phyloP scores from a whole-genome alignment of 1,140 invertebrate species.

The Macrobrachium rosenbergii region DNA sequence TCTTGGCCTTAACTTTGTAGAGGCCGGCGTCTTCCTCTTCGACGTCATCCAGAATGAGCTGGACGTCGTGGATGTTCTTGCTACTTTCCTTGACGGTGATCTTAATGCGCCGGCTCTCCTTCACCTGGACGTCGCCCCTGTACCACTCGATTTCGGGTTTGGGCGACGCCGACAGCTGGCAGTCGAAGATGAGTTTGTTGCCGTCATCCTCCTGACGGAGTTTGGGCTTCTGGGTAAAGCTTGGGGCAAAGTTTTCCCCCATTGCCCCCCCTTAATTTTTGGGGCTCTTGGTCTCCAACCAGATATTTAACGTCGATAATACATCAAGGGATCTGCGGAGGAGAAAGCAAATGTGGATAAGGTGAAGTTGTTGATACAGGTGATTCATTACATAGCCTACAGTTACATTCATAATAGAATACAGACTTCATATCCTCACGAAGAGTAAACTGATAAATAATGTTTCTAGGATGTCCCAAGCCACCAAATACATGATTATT shows the following conservation, averaged over 20 bases:
- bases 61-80: slow-evolving; percentile 86
- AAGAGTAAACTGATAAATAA: too few relatives aligned
- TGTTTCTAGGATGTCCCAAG: too few relatives aligned
- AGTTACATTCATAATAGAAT: too few relatives aligned
- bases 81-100: slow-evolving; percentile 87
- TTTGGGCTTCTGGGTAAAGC: slow-evolving; percentile 96
- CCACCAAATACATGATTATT: too few relatives aligned
- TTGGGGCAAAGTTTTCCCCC: slow-evolving; percentile 92
- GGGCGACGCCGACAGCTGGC: slow-evolving; percentile 88
- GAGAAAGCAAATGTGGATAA: not conserved
- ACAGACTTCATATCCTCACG: too few relatives aligned
- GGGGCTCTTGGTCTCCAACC: slow-evolving; percentile 40
- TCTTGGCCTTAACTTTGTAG: slow-evolving; percentile 98
- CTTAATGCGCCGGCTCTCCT: slow-evolving; percentile 85
- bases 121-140: slow-evolving; percentile 85
- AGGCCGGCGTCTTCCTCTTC: slow-evolving; percentile 95
- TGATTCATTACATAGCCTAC: too few relatives aligned
- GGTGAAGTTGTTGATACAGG: not conserved
- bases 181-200: slow-evolving; percentile 95
- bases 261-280: slow-evolving; percentile 60
- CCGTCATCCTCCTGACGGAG: slow-evolving; percentile 96
- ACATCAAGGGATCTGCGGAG: slow-evolving; percentile 61
- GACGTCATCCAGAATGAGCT: slow-evolving; percentile 94
- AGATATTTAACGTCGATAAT: slow-evolving; percentile 38
- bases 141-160: slow-evolving; percentile 94